A percentile compares a stretch with the other conserved stretches of the same genome.
Conservation (phyloP, 2,888 invertebrate genomes). For the Limenitis arthemis region DNA sequence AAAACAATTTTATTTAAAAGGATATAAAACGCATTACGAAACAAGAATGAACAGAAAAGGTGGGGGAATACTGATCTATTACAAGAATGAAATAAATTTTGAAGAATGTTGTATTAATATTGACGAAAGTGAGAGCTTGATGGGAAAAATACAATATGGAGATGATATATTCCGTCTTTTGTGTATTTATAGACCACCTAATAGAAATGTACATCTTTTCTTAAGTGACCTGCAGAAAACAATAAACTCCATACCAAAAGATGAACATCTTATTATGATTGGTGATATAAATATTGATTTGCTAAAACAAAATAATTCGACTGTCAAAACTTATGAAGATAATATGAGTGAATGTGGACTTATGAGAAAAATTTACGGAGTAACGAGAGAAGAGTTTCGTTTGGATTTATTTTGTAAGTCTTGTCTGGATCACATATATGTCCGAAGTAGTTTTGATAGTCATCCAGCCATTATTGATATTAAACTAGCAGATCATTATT, state of each 20-base stretch:
- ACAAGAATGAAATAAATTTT: neutral
- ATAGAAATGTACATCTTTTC: neutral
- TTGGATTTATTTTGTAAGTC: neutral
- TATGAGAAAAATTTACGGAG: neutral
- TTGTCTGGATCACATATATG: neutral
- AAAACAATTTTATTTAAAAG: neutral
- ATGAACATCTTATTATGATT: neutral
- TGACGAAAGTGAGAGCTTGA: neutral
- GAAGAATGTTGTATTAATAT: neutral
- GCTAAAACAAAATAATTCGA: neutral
- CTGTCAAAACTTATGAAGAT: neutral
- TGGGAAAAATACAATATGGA: neutral
- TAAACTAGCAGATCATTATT: neutral
- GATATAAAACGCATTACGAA: neutral
- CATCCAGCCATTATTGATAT: neutral
- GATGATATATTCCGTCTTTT: neutral
- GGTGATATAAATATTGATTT: neutral
- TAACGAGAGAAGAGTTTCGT: neutral
- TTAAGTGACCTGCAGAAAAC: neutral
- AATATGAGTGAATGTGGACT: neutral
- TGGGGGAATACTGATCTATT: neutral
- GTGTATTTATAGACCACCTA: neutral
- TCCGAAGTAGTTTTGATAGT: neutral
- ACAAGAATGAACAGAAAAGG: neutral
- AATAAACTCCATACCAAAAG: neutral